These are phyloP conservation scores for Pseudoatta argentina DNA, from an alignment of 1,140 invertebrate genomes.

Conservation along the genomic window DNA sequence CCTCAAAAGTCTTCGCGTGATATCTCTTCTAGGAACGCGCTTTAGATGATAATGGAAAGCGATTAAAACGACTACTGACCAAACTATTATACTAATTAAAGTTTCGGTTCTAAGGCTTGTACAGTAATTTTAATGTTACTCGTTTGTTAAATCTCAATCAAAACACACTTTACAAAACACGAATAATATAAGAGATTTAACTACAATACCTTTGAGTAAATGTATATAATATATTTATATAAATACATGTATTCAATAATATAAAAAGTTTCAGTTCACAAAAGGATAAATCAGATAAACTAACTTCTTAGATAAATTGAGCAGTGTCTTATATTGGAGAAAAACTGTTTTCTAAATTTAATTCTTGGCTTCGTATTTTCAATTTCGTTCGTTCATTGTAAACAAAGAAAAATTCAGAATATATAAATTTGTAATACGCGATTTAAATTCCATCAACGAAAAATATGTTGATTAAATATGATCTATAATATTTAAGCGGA, in stretches of 20 bases:
- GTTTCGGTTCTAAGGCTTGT: constrained; percentile 77
- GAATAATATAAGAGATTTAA: neutral
- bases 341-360: neutral
- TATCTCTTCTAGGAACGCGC: constrained; percentile 80
- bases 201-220: neutral
- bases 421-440: neutral
- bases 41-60: constrained; percentile 81
- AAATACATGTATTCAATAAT: neutral
- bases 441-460: neutral
- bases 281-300: neutral
- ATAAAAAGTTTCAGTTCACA: neutral
- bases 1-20: constrained; percentile 76
- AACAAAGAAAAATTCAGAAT: neutral
- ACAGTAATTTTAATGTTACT: constrained; percentile 63
- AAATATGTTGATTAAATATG: neutral
- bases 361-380: neutral
- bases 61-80: constrained; percentile 77
- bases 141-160: constrained; percentile 6
- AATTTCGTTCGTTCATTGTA: neutral
- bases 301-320: neutral
- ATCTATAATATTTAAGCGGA: neutral
- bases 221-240: neutral
- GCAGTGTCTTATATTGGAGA: neutral
- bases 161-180: neutral
- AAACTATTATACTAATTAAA: constrained; percentile 79